Percentiles rank a stretch among this genome's conserved stretches.
Conservation (phyloP, 2,113 vertebrate species). For the Scortum barcoo region DNA sequence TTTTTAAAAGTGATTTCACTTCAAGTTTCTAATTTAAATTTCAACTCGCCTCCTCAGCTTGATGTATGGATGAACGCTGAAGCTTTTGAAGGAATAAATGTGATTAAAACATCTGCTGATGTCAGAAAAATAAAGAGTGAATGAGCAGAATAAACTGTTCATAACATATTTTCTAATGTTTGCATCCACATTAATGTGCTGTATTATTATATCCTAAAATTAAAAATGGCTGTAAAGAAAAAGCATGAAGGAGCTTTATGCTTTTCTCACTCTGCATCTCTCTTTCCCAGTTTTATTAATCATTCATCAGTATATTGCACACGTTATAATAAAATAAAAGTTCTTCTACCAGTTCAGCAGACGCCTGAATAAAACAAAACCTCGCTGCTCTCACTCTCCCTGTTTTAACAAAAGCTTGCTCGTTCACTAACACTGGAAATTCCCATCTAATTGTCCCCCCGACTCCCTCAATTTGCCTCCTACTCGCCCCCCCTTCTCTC, state of each 20-base stretch:
- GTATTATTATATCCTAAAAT: background rate
- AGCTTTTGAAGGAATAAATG: background rate
- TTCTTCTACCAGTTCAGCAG: background rate
- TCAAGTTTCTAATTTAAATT: background rate
- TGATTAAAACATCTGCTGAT: background rate
- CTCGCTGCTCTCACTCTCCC: conserved; percentile 44
- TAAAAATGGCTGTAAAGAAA: too few species aligned
- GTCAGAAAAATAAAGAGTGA: too few species aligned
- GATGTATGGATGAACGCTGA: too few species aligned
- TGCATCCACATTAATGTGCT: background rate
- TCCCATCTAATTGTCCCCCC: conserved; percentile 74
- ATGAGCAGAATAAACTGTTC: background rate
- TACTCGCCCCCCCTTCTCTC: conserved; percentile 73
- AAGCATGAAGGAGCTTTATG: too few species aligned
- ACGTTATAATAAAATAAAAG: background rate
- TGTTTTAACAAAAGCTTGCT: conserved; percentile 55
- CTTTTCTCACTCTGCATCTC: background rate
- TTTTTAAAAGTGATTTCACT: background rate
- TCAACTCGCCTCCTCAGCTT: background rate
- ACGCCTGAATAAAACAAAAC: background rate
- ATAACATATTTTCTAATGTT: too few species aligned
- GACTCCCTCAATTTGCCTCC: conserved; percentile 73
- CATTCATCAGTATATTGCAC: background rate
- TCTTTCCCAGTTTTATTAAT: background rate
- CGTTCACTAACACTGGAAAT: conserved; percentile 76